These are phyloP conservation scores for Nannoperca australis DNA, from an alignment of 2,797 vertebrate genomes.

Conservation along the genomic window DNA sequence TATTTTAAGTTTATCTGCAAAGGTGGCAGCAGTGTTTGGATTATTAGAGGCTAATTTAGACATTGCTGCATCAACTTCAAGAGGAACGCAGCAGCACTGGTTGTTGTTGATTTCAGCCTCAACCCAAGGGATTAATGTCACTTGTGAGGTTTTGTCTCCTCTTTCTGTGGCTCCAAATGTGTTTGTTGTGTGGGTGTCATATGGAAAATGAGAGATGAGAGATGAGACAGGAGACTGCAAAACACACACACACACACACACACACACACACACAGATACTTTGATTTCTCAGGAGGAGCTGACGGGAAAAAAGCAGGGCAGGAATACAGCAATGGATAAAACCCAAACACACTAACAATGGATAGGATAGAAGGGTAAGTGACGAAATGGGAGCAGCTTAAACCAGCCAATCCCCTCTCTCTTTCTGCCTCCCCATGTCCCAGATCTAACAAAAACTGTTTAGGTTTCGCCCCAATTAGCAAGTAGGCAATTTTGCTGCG, in stretches of 20 bases:
- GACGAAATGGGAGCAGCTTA: slow-evolving; percentile 56
- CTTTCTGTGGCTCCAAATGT: slow-evolving; percentile 24
- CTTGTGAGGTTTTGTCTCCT: slow-evolving; percentile 41
- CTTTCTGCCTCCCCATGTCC: slow-evolving; percentile 43
- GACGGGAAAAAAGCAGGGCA: slow-evolving; percentile 53
- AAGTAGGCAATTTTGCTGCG: slow-evolving; percentile 56
- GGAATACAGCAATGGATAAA: slow-evolving; percentile 40
- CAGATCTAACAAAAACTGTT: slow-evolving; percentile 66
- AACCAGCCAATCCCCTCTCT: slow-evolving; percentile 42
- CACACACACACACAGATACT: slow-evolving; percentile 13
- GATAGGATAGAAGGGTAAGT: slow-evolving; percentile 34
- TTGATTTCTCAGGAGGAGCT: slow-evolving; percentile 41
- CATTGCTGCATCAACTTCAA: slow-evolving; percentile 36
- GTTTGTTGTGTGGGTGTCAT: slow-evolving; percentile 31
- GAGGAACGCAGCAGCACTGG: slow-evolving; percentile 23
- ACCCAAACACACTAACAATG: slow-evolving; percentile 47
- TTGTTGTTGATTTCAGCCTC: slow-evolving; percentile 40
- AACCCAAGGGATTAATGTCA: slow-evolving; percentile 48
- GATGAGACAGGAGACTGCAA: slow-evolving; percentile 25
- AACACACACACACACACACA: slow-evolving; percentile 10
- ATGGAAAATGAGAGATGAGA: slow-evolving; percentile 38
- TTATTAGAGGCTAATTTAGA: slow-evolving; percentile 54
- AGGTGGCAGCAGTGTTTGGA: slow-evolving; percentile 46
- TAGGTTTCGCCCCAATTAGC: slow-evolving; percentile 71
- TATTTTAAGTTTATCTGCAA: slow-evolving; percentile 52